A percentile compares a stretch with the other conserved stretches of the same genome.
Evolutionary conservation across 2,797 vertebrate genomes (phyloP).

Genomic region (Pachyuromys duprasi): DNA sequence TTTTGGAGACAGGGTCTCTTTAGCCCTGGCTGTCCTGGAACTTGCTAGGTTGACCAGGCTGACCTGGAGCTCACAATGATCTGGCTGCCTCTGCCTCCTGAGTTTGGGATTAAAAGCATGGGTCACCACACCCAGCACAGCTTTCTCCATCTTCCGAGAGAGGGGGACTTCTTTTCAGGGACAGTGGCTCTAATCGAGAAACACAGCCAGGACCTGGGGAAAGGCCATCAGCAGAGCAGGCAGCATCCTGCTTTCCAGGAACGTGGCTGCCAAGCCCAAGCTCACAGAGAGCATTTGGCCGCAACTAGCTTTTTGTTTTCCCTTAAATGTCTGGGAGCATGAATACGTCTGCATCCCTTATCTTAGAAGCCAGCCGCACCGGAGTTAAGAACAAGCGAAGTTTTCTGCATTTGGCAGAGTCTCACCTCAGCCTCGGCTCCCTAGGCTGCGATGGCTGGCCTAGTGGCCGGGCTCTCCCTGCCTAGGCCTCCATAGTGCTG

Average conservation of each 20-base stretch:
- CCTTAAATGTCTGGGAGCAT: not conserved
- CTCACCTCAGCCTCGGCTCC: not conserved
- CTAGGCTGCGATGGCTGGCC: not conserved
- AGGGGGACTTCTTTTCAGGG: not conserved
- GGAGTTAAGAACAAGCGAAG: not conserved
- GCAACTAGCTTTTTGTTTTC: not conserved
- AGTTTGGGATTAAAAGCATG: not conserved
- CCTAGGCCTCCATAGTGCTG: not conserved
- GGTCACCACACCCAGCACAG: not conserved
- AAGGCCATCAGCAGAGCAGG: not conserved
- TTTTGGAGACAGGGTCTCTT: not conserved
- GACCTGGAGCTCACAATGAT: not conserved
- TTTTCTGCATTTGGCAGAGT: not conserved
- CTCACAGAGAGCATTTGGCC: not conserved
- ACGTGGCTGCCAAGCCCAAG: not conserved
- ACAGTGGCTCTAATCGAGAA: not conserved
- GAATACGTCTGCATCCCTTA: not conserved
- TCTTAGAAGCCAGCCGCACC: not conserved
- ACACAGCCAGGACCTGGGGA: not conserved
- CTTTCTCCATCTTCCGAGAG: slow-evolving; percentile 13
- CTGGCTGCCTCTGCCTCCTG: not conserved
- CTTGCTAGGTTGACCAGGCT: not conserved
- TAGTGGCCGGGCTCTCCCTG: not conserved
- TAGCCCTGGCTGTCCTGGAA: not conserved
- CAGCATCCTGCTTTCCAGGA: slow-evolving; percentile 17